These are phyloP conservation scores for Tenodera sinensis DNA, from an alignment of 2,888 invertebrate species.

Conservation along the genomic window DNA sequence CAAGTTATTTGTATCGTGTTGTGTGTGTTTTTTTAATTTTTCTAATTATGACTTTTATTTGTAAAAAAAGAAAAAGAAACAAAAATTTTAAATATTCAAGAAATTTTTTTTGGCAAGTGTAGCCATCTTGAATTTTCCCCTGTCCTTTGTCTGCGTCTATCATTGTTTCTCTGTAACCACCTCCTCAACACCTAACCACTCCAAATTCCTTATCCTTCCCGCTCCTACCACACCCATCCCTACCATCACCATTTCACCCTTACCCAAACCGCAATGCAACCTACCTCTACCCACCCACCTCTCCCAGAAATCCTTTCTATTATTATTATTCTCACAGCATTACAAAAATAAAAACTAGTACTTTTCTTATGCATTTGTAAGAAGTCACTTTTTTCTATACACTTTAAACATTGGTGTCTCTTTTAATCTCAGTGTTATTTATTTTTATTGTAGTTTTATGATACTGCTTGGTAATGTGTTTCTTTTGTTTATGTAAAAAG, in stretches of 20 bases:
- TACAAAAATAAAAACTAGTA: conserved; percentile 8
- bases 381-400: conserved; percentile 25
- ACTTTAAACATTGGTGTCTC: conserved; percentile 27
- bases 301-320: neutral
- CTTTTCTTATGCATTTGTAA: conserved; percentile 31
- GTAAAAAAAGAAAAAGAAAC: conserved; percentile 13
- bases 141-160: conserved; percentile 79
- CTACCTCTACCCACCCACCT: neutral
- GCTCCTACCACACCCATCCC: neutral
- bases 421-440: conserved; percentile 19
- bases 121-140: conserved; percentile 45
- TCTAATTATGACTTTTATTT: conserved; percentile 11
- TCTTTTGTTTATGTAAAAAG: neutral
- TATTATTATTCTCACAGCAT: neutral
- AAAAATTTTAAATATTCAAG: conserved; percentile 20
- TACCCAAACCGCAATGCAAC: neutral
- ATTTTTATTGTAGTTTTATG: conserved; percentile 16
- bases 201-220: conserved; percentile 1
- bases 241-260: neutral
- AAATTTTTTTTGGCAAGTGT: conserved; percentile 22
- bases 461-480: conserved; percentile 20
- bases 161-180: conserved; percentile 57
- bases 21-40: conserved; percentile 30
- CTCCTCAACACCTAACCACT: neutral
- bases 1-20: conserved; percentile 28